These are phyloP conservation scores for Heterotilapia buettikoferi DNA, from an alignment of 2,113 vertebrate species.

Conservation along the genomic window DNA sequence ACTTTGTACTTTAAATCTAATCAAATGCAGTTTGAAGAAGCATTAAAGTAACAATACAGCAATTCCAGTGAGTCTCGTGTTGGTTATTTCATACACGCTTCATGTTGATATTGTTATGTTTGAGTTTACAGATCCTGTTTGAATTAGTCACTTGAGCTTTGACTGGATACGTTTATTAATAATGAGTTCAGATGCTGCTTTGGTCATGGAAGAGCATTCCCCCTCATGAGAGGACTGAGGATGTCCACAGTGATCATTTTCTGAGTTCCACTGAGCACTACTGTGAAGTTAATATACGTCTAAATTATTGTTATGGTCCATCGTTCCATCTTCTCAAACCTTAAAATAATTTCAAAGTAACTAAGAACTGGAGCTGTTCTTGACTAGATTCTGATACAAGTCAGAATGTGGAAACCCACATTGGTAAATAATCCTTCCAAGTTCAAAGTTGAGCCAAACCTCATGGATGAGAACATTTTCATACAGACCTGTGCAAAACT, in stretches of 20 bases:
- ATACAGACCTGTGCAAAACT: background rate
- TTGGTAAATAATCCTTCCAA: background rate
- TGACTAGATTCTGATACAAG: background rate
- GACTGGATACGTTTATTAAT: background rate
- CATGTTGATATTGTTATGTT: background rate
- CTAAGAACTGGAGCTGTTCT: background rate
- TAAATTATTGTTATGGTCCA: background rate
- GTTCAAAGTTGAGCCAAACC: background rate
- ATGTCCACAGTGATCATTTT: background rate
- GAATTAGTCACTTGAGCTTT: background rate
- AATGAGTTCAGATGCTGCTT: background rate
- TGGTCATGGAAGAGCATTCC: accelerated
- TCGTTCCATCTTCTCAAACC: background rate
- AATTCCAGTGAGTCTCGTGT: background rate
- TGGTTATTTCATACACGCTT: background rate
- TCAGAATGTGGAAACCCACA: background rate
- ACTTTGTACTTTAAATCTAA: background rate
- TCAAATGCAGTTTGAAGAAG: accelerated
- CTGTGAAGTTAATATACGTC: background rate
- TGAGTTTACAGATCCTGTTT: background rate
- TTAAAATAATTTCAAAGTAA: accelerated
- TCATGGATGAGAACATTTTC: background rate
- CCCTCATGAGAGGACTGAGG: background rate
- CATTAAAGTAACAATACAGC: background rate
- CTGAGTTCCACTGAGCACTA: background rate